A percentile compares a stretch with the other conserved stretches of the same genome.
Evolutionary conservation across 2,888 invertebrate genomes (phyloP).

Genomic region (Craniophora ligustri): DNA sequence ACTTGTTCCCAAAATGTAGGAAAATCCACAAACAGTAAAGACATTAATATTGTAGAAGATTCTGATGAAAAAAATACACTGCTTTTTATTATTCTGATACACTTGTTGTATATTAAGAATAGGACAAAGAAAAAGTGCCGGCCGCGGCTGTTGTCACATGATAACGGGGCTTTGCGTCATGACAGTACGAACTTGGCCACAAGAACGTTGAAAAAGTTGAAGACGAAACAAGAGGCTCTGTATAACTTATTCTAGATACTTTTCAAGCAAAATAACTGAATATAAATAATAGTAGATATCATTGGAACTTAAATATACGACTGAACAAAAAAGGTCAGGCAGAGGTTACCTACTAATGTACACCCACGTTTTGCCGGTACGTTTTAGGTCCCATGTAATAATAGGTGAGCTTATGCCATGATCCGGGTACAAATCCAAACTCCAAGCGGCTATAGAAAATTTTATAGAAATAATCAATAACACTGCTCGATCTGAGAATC

Average conservation of each 20-base stretch:
- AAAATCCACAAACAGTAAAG: background rate
- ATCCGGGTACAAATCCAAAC: no score
- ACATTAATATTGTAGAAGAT: background rate
- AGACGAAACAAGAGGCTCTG: constrained; percentile 42
- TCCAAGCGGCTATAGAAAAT: no score
- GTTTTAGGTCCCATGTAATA: no score
- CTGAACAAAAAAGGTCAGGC: no score
- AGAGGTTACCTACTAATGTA: no score
- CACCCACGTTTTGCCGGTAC: no score
- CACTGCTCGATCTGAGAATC: no score
- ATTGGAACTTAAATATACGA: no score
- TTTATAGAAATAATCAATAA: no score
- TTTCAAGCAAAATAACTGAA: constrained; percentile 27
- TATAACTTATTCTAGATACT: constrained; percentile 41
- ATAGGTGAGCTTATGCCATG: no score
- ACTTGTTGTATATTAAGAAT: constrained; percentile 36
- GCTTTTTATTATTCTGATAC: constrained; percentile 32
- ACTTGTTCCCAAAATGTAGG: background rate
- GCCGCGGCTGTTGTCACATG: constrained; percentile 46
- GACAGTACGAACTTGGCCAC: constrained; percentile 43
- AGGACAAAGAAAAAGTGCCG: constrained; percentile 44
- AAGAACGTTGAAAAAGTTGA: constrained; percentile 49
- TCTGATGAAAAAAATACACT: background rate
- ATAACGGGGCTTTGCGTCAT: constrained; percentile 48
- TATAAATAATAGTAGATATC: no score